Evolutionary conservation across 2,888 invertebrate genomes (phyloP).

Genomic region (Eremobia ochroleuca): DNA sequence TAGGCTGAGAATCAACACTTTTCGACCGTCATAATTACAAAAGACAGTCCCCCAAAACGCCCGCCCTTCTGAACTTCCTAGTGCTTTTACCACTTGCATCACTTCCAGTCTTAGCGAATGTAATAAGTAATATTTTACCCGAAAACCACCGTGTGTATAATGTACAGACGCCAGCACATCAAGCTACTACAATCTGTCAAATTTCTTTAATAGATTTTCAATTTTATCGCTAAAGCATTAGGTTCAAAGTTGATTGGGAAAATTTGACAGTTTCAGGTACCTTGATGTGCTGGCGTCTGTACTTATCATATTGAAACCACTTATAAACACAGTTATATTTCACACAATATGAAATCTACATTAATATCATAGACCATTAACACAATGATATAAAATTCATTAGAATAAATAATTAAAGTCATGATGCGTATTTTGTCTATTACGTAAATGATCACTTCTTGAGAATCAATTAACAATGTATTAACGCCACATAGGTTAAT

Average conservation of each 20-base stretch:
- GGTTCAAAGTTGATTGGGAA: too few species aligned
- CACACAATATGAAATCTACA: not conserved
- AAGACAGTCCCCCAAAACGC: too few species aligned
- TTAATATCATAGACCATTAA: not conserved
- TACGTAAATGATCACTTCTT: not conserved
- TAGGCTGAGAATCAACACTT: too few species aligned
- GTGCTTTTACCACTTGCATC: too few species aligned
- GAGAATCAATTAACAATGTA: not conserved
- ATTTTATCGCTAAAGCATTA: too few species aligned
- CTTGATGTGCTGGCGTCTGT: too few species aligned
- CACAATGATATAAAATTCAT: not conserved
- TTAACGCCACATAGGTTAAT: not conserved
- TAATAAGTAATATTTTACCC: not conserved
- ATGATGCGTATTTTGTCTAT: not conserved
- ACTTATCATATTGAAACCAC: not conserved
- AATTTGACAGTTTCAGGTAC: too few species aligned
- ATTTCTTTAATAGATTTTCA: too few species aligned
- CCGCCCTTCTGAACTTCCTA: too few species aligned
- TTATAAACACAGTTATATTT: not conserved
- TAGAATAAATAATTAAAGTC: not conserved
- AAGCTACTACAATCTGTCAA: too few species aligned
- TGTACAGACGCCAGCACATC: too few species aligned
- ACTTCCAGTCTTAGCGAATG: not conserved
- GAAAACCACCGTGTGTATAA: not conserved
- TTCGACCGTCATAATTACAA: too few species aligned